Conservation (phyloP, 2,888 invertebrate species). For the Salpingus planirostris region DNA sequence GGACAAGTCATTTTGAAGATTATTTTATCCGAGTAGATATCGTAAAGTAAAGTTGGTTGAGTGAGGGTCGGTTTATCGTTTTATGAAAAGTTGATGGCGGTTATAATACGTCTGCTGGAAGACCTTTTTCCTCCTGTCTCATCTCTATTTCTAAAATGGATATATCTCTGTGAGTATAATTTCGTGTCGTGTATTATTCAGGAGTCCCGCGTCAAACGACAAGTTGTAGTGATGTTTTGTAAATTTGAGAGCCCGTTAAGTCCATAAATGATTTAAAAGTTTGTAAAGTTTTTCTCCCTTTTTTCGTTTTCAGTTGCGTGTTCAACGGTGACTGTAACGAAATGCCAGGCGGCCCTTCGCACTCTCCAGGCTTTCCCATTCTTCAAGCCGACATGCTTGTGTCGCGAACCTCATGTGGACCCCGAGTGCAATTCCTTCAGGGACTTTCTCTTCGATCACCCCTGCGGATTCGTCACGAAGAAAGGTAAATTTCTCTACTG, state of each 20-base stretch:
- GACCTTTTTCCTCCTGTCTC: too few species aligned
- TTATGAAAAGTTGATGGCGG: too few species aligned
- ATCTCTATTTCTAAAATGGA: too few species aligned
- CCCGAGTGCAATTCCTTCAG: conserved; percentile 89
- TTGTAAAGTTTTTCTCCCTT: not conserved
- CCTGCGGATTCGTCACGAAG: conserved; percentile 81
- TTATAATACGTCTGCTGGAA: too few species aligned
- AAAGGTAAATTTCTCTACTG: conserved; percentile 58
- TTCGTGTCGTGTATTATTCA: conserved; percentile 9
- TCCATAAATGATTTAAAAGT: conserved; percentile 5
- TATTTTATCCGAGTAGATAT: too few species aligned
- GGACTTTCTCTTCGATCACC: conserved; percentile 89
- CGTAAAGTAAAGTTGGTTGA: too few species aligned
- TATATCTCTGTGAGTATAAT: too few species aligned
- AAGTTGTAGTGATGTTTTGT: conserved; percentile 13
- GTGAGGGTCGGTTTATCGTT: too few species aligned
- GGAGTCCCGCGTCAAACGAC: conserved; percentile 8
- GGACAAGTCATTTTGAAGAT: too few species aligned
- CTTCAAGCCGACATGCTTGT: conserved; percentile 89
- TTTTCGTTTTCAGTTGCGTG: conserved; percentile 70
- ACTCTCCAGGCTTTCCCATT: conserved; percentile 86
- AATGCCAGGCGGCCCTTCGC: conserved; percentile 84
- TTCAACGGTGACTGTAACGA: conserved; percentile 85
- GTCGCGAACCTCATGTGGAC: conserved; percentile 82
- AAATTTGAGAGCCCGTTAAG: conserved; percentile 13